phyloP scores from a whole-genome alignment of 2,888 invertebrate species.

The Acanthosepion lycidas region DNA sequence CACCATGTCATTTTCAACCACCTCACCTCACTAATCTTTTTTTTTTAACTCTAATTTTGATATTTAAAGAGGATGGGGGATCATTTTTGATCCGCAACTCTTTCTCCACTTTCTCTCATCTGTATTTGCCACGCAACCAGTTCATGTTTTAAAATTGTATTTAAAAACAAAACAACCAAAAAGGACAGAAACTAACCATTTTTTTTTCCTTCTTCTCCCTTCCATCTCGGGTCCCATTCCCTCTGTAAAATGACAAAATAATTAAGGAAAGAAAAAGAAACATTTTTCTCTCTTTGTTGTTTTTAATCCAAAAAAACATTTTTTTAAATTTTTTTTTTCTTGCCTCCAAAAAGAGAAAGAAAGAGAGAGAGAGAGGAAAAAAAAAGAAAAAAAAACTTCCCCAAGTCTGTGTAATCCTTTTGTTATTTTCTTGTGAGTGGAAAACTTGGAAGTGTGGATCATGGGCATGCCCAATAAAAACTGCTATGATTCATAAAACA shows the following conservation, averaged over 20 bases:
- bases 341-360: neutral
- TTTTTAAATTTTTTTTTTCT: neutral
- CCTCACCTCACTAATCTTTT: neutral
- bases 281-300: neutral
- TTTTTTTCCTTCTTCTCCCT: neutral
- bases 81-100: neutral
- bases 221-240: neutral
- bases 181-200: no score
- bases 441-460: constrained; percentile 12
- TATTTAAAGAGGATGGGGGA: neutral
- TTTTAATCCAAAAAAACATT: neutral
- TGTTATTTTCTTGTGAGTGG: constrained; percentile 20
- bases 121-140: neutral
- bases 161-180: neutral
- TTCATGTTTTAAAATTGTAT: neutral
- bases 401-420: neutral
- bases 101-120: neutral
- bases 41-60: neutral
- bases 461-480: neutral
- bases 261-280: neutral
- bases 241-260: neutral
- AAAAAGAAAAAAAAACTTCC: neutral
- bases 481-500: constrained; percentile 33
- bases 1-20: neutral
- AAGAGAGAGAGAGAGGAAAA: no score